Evolutionary conservation across 2,113 vertebrate genomes (phyloP), one percentile per base, ranked within the genome.

Genomic region (Gopherus evgoodei): DNA sequence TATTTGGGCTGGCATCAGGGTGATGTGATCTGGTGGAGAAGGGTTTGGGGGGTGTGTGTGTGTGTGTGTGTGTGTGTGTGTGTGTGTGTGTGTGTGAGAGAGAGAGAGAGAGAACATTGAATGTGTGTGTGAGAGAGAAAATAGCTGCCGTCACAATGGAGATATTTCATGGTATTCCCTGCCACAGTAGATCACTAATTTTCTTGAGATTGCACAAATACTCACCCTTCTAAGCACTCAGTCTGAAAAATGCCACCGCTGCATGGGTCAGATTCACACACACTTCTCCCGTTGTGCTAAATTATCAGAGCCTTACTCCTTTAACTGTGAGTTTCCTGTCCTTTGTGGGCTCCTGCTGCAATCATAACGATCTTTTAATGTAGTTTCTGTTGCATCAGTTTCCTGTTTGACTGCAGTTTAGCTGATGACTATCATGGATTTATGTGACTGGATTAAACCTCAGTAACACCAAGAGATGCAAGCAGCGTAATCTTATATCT

Each of bases 261-360:
- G 65, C 9, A 8, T 21, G 65, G 17, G 19, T 38, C 21, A 16
- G 42, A 35, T 12, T 22, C 50, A 38, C 56, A 4, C 65, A 0
- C 65, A 8, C 14, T 52, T 6, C 72, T 1, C 17, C 69, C 24
- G 25, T 9, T 72, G 29, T 54, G 38, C 21, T 3, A 62, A 1
- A 22, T 1, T 35, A 2, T 17, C 27, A 0, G 0, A 52, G n/a
- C 75, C 44, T 42, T 1, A 44, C 25, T 69, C 50, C 38, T 72
- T 31, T 5, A 8, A 19, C 29, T 2, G 6, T 3, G 52, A 89
- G 2, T 42, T 93, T 83, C 81, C 54, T 90, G 59, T 22, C 59
- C 6, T 54, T 76, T 38, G 4, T 31, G 21, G 1, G 1, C 2
- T 6, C 65, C 44, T 86, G 83, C 38, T 25, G 83, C 54, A 10